Evolutionary conservation across 2,888 invertebrate genomes (phyloP), one percentile per base, ranked within the genome.

Genomic region (Petrolisthes cinctipes): DNA sequence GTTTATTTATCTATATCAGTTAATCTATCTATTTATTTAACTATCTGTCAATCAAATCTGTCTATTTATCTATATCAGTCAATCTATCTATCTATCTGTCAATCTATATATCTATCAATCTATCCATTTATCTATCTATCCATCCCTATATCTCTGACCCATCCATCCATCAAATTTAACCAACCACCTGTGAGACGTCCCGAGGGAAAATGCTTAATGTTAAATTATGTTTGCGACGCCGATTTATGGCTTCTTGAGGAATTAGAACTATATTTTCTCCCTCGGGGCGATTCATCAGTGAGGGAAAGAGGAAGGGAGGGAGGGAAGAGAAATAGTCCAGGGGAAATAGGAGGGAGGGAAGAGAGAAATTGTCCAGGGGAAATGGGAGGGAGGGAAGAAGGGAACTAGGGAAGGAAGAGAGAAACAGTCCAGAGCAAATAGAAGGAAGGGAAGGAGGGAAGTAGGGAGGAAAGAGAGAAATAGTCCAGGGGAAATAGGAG

Each of bases 211-310:
- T 83, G 83, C 75, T 85, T 57, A 85, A 85, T 85, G 84, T 85
- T 85, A 78, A 85, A 79, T 85, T 85, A 85, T 79, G 37, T 61
- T 54, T 78, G 5, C 9, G 84, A 79, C 85, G 54, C 80, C 79
- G 85, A 85, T 61, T 85, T 79, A 85, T 79, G 51, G 82, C 23
- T 71, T 37, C 61, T 76, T 82, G 86, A 86, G 81, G 82, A 81
- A 86, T 86, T 82, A 61, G 82, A 75, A n/a, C 75, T 71, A 86
- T 86, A 37, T 86, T 80, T 86, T 86, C 82, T 82, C 80, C 56
- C 51, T 61, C 73, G 11, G 20, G 51, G 23, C 81, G 17, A 86
- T 86, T 82, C 71, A 86, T 86, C 86, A 82, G 17, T 51, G 23
- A n/a, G 4, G 23, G 23, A n/a, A 4, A 2, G 73, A 17, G 23